Conservation (phyloP, 2,113 vertebrate species). For the Chaetura pelagica region DNA sequence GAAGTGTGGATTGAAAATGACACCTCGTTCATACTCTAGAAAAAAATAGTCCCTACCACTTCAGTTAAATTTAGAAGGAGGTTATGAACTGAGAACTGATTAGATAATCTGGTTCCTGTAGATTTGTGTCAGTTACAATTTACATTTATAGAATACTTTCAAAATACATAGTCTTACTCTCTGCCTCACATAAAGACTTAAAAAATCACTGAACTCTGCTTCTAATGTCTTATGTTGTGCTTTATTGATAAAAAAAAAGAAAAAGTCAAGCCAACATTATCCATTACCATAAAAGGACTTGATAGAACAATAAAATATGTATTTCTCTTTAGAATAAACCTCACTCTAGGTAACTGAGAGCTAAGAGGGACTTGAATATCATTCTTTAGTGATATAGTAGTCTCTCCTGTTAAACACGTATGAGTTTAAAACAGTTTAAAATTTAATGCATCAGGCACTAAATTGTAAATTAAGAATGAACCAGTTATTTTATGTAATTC, state of each 20-base stretch:
- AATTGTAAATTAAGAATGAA: slow-evolving; percentile 47
- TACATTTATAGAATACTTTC: background rate
- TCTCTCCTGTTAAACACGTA: slow-evolving; percentile 17
- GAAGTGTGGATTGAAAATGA: slow-evolving; percentile 56
- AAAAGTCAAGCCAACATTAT: background rate
- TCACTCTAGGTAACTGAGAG: background rate
- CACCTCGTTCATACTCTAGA: background rate
- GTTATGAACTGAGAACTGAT: slow-evolving; percentile 31
- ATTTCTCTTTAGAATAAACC: background rate
- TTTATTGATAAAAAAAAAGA: background rate
- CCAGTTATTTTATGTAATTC: background rate
- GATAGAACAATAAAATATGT: background rate
- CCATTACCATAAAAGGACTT: background rate
- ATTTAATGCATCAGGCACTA: background rate
- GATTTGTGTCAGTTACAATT: slow-evolving; percentile 25
- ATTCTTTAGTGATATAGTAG: background rate
- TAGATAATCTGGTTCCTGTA: slow-evolving; percentile 23
- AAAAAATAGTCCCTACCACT: slow-evolving; percentile 30
- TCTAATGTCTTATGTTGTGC: background rate
- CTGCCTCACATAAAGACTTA: background rate
- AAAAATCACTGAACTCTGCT: background rate
- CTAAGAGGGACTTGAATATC: background rate
- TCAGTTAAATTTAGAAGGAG: slow-evolving; percentile 54
- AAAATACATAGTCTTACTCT: background rate
- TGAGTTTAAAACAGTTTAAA: background rate